Evolutionary conservation across 2,113 vertebrate genomes (phyloP).

Genomic region (Ciconia maguari): DNA sequence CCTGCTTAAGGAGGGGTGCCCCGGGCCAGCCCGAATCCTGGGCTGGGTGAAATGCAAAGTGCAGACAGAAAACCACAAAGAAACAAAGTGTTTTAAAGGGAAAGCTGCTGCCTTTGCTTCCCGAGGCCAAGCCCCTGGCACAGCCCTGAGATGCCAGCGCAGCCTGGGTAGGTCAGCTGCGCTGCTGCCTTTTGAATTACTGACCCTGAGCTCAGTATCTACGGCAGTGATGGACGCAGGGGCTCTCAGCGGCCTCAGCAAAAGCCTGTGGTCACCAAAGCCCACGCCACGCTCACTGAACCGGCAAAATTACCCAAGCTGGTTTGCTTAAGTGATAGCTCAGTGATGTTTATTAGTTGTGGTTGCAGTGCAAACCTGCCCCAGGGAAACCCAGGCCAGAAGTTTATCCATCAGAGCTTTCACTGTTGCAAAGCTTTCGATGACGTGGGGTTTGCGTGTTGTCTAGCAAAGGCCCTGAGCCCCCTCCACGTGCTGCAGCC

Average conservation of each 20-base stretch:
- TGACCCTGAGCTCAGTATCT: not conserved
- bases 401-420: not conserved
- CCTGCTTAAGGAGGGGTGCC: not conserved
- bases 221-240: rapidly evolving
- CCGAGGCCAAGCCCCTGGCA: not conserved
- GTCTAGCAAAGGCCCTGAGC: not conserved
- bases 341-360: not conserved
- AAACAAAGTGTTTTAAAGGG: not conserved
- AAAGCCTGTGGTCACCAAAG: not conserved
- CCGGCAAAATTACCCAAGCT: not conserved
- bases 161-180: not conserved
- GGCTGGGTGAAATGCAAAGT: not conserved
- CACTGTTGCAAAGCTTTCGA: rapidly evolving
- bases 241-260: not conserved
- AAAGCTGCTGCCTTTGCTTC: not conserved
- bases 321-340: not conserved
- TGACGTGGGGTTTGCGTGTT: not conserved
- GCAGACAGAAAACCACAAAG: not conserved
- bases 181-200: not conserved
- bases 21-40: not conserved
- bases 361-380: not conserved
- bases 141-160: not conserved
- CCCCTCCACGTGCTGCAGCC: not conserved
- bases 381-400: not conserved
- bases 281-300: rapidly evolving